These are phyloP conservation scores for Stomatorhinus ivindoensis DNA, from an alignment of 2,113 vertebrate species.

Conservation along the genomic window DNA sequence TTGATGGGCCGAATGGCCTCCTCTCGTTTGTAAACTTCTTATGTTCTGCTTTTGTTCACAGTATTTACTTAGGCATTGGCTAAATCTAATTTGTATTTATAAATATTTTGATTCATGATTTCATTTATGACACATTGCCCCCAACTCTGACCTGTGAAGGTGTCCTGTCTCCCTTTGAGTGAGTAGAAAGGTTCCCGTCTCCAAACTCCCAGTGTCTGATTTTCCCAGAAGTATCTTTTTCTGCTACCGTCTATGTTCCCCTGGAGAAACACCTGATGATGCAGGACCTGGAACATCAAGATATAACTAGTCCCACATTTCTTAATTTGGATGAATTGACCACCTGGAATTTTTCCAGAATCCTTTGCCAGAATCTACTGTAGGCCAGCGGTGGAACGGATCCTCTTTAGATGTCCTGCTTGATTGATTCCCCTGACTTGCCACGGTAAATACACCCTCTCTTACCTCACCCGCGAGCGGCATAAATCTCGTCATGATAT, in stretches of 20 bases:
- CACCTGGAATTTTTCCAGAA: conserved; percentile 13
- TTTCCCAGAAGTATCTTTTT: not conserved
- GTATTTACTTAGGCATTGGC: not conserved
- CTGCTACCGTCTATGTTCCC: not conserved
- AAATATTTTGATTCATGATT: not conserved
- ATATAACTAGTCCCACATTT: conserved; percentile 10
- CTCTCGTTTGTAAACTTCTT: not conserved
- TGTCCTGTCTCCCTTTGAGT: not conserved
- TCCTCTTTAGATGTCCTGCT: conserved; percentile 23
- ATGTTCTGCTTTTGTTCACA: not conserved
- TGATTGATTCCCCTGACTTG: conserved; percentile 36
- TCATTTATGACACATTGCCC: not conserved
- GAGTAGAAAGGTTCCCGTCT: not conserved
- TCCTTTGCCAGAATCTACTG: not conserved
- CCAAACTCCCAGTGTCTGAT: not conserved
- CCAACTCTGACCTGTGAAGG: not conserved
- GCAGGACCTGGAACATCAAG: not conserved
- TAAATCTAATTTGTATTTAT: not conserved
- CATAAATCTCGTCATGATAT: conserved; percentile 36
- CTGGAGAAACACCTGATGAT: not conserved
- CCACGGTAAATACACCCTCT: conserved; percentile 30
- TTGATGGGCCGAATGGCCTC: not conserved
- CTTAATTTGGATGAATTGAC: conserved; percentile 18
- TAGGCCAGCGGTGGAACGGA: not conserved
- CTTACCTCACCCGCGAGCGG: conserved; percentile 18